Evolutionary conservation across 2,888 invertebrate species (phyloP), one percentile per base, ranked within the genome.

Genomic region (Homarus gammarus): DNA sequence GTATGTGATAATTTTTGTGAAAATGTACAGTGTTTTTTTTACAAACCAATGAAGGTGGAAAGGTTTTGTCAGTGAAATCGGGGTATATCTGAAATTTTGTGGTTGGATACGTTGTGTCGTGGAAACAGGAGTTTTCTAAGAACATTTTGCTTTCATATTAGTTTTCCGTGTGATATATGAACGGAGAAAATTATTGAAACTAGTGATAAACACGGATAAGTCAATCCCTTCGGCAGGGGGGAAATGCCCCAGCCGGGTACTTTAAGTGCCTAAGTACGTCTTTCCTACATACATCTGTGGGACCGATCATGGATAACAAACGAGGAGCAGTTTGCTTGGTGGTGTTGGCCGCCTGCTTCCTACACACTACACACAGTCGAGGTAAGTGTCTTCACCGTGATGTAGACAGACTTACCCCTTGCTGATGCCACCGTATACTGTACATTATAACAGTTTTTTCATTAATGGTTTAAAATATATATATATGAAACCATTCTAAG

Each of bases 291-390:
- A 64, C 22, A 64, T 27, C 31, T 6, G 64, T 64, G 64, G 27
- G 64, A 27, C 64, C 64, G 6, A 27, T 6, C 64, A 64, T 64
- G 64, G 64, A 64, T 27, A 27, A n/a, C 64, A 64, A n/a, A 12
- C 64, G 64, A 64, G 64, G 31, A 64, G 64, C 64, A 64, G 64
- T 64, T 6, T 64, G 31, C 22, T 6, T 79, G 61, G 27, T 64
- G 64, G 64, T 64, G 64, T 56, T 79, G 79, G 36, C 61, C n/a
- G 61, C 61, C 79, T 56, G n/a, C 61, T 61, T 56, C 8, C n/a
- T 33, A 1, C 79, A 61, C 22, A 22, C 56, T 61, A 61, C 79
- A 61, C 56, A 79, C 44, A 61, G 56, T 79, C 36, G 79, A 79
- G 79, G 79, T 79, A 79, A 38, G 79, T 36, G 36, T n/a, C n/a